Evolutionary conservation across 2,113 vertebrate genomes (phyloP).

Genomic region (Trachemys scripta): DNA sequence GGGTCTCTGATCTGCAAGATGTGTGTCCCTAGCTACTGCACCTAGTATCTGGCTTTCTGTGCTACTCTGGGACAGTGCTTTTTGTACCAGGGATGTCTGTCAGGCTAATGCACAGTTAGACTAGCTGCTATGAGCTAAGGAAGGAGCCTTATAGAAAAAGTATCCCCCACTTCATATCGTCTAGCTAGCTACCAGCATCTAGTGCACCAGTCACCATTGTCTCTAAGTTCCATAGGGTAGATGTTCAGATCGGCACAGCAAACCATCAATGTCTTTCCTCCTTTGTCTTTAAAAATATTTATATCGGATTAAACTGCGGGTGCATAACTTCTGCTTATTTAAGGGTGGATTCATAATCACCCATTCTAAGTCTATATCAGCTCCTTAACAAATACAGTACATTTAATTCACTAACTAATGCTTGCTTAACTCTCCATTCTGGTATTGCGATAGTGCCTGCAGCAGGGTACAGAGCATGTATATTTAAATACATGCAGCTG

Average conservation of each 20-base stretch:
- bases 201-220: neutral
- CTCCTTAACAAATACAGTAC: neutral
- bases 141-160: neutral
- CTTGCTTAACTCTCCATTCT: neutral
- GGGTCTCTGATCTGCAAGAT: neutral
- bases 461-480: neutral
- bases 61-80: neutral
- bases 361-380: neutral
- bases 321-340: neutral
- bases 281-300: neutral
- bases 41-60: too few relatives aligned
- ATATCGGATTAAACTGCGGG: neutral
- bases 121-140: neutral
- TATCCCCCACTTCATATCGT: neutral
- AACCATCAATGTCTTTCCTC: neutral
- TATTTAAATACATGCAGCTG: neutral
- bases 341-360: neutral
- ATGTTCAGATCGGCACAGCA: neutral
- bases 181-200: neutral
- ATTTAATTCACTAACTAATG: neutral
- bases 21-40: neutral
- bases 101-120: neutral
- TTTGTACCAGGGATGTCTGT: neutral
- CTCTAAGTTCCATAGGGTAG: neutral
- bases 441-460: neutral